These are phyloP conservation scores for Pollenia labialis DNA, from an alignment of 2,888 invertebrate genomes.

Conservation along the genomic window DNA sequence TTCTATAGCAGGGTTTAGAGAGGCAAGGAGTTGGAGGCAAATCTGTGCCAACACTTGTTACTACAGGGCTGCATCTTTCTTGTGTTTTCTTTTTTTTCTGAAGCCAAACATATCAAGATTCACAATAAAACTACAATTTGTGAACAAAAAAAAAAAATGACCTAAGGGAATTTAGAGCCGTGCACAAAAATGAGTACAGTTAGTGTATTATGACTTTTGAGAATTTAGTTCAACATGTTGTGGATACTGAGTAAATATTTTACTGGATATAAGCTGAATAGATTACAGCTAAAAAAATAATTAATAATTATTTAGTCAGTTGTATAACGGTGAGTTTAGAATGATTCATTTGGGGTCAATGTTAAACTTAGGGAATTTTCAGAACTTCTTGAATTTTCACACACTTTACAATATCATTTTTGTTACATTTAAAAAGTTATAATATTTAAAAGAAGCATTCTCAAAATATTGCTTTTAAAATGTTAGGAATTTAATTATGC, in stretches of 20 bases:
- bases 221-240: neutral
- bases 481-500: too few species aligned
- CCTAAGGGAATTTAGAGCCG: constrained; percentile 20
- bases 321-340: neutral
- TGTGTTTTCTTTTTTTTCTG: neutral
- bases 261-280: constrained; percentile 16
- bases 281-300: neutral
- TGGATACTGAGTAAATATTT: constrained; percentile 8
- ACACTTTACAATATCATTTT: too few species aligned
- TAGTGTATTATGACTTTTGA: neutral
- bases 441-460: too few species aligned
- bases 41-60: constrained; percentile 67
- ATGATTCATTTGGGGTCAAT: constrained; percentile 3
- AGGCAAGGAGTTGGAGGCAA: constrained; percentile 2
- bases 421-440: too few species aligned
- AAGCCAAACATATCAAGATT: constrained; percentile 48
- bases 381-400: too few species aligned
- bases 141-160: constrained; percentile 21
- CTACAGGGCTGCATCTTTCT: constrained; percentile 28
- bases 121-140: constrained; percentile 30
- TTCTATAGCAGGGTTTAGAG: constrained; percentile 11
- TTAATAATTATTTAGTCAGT: neutral
- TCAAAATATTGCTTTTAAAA: too few species aligned
- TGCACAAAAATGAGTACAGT: constrained; percentile 22
- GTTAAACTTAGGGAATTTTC: neutral